Evolutionary conservation across 2,797 vertebrate species (phyloP), one percentile per base, ranked within the genome.

Genomic region (Holocentrus rufus): DNA sequence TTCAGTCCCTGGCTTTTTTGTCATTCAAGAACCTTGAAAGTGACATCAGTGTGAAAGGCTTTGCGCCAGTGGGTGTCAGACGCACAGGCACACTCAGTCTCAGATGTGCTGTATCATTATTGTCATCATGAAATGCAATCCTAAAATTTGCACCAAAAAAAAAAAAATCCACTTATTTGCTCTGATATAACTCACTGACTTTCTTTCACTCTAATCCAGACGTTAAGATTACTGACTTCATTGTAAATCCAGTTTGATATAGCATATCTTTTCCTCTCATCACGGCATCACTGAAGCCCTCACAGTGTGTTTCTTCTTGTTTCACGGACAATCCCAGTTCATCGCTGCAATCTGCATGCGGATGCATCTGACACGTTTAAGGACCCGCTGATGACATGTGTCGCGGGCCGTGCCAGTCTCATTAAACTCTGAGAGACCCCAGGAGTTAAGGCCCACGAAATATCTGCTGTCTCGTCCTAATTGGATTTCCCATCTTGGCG

Each of bases 331-430:
- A 50, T 44, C 25, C 65, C 49, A 7, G n/a, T 76, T 65, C 58
- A 64, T 62, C 20, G 64, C 66, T 22, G 71, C 72, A 17, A 66
- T 81, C 82, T 84, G 83, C 69, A 72, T 31, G 85, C 79, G 86
- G 85, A 84, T 54, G 85, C 86, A 83, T 65, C 85, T 55, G 80
- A 89, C 87, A 77, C 77, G 62, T 88, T 71, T 68, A 46, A 74
- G 57, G 80, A 39, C 55, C 25, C 18, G n/a, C 36, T 20, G 34
- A 25, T 56, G 77, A 73, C 84, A 76, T 4, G 4, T 46, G 71
- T 73, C 58, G 34, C 42, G 2, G 80, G 71, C 71, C 18, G 52
- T 72, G 36, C 42, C 65, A 14, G 72, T 60, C 69, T 70, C 23
- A 74, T 73, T 86, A 72, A 78, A 79, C 60, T 65, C 69, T 2